Evolutionary conservation across 35 echinoderm and acorn worm species (phyloP).

Genomic region (Acanthaster planci): DNA sequence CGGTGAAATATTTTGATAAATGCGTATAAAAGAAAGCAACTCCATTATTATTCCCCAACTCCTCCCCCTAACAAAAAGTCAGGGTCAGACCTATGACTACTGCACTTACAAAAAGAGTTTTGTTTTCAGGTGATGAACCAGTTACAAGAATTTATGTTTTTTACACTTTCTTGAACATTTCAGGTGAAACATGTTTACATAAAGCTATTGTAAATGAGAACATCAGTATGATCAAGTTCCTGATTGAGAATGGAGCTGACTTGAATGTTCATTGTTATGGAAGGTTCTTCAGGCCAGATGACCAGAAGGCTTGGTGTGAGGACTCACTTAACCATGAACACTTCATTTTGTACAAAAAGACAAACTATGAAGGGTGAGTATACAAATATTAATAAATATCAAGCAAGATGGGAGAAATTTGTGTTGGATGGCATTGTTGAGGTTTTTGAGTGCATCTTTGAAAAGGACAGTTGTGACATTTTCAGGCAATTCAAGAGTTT

Average conservation of each 20-base stretch:
- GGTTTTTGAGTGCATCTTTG: neutral
- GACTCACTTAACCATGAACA: constrained; percentile 69
- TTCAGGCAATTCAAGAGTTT: neutral
- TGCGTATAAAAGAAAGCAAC: no score
- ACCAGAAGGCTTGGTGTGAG: constrained; percentile 65
- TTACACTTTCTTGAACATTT: neutral
- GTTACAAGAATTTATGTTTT: no score
- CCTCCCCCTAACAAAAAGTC: no score
- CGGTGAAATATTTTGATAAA: no score
- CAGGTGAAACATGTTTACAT: constrained; percentile 91
- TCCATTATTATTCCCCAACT: no score
- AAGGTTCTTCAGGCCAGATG: constrained; percentile 76
- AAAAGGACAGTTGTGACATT: neutral
- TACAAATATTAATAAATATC: neutral
- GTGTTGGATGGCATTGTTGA: neutral
- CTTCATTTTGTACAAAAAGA: constrained; percentile 56
- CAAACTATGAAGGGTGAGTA: constrained; percentile 93
- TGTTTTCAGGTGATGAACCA: neutral
- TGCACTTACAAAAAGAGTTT: neutral
- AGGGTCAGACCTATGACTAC: no score
- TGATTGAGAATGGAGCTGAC: constrained; percentile 63
- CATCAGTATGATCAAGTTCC: constrained; percentile 76
- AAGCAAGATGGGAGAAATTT: neutral
- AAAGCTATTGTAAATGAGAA: constrained; percentile 96
- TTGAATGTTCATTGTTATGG: constrained; percentile 82